Base-by-base conservation (phyloP, 2,797 vertebrate genomes). In the Avahi laniger region DNA sequence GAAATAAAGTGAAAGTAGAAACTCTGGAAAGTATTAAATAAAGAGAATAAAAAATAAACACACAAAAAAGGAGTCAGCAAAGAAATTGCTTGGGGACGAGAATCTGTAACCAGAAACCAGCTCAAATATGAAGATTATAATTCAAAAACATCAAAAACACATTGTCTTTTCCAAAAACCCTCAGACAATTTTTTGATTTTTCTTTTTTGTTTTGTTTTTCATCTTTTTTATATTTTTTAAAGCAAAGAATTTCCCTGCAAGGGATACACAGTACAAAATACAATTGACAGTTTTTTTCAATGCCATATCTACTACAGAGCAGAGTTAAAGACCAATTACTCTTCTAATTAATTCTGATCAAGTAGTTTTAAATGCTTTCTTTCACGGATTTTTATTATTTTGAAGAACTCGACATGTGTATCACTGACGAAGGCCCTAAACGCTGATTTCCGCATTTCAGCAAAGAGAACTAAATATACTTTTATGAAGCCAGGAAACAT, bases 321-420 rank as follows among this genome's bases (percentile, higher is more conserved):
- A 89, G 30, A 94, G 26, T 72, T 67, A 59, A 0, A 84, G 30
- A 22, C 10, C 30, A 38, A 46, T 52, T 41, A 72, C 46, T 35
- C 61, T 41, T 69, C 61, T 85, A 75, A n/a, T 90, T 93, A 75
- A 38, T 90, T 91, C 65, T 63, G 48, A 79, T 33, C 65, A 83
- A 80, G 7, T 41, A 52, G 6, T 79, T 87, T 90, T 83, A 82
- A 93, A 93, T 50, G 43, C 17, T 79, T 93, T 54, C 46, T 87
- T 91, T 72, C 69, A 76, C 12, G 61, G 48, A 52, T 65, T 67
- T 82, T 85, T 83, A 89, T 80, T 94, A 92, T 81, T 91, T 59
- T 94, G 41, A 88, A 97, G 57, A 93, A 91, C 6, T 78, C 28
- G 48, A 73, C 3, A 84, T 54, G 61, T n/a, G 2, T 50, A 78